phyloP scores from a whole-genome alignment of 2,113 vertebrate species.

The Tylochromis polylepis region DNA sequence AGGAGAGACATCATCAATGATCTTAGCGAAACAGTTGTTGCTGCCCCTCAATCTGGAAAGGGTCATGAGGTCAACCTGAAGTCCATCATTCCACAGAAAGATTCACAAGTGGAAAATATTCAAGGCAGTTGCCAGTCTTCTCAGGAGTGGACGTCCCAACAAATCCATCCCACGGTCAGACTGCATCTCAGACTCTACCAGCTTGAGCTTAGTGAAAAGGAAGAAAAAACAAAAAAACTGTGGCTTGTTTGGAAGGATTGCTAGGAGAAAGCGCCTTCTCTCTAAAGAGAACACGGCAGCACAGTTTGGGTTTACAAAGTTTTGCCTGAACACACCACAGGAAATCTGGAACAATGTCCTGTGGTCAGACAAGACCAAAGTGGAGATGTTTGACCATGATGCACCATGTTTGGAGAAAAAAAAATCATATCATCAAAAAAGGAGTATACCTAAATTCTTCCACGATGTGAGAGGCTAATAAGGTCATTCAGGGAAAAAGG shows the following conservation, averaged over 20 bases:
- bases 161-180: background rate
- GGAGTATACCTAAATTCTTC: background rate
- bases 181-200: background rate
- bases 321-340: background rate
- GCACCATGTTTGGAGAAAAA: rapidly evolving
- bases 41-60: background rate
- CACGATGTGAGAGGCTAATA: background rate
- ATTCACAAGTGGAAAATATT: background rate
- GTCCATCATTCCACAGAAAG: background rate
- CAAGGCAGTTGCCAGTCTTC: background rate
- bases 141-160: background rate
- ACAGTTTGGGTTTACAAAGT: background rate
- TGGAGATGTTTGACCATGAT: background rate
- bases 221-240: background rate
- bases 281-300: background rate
- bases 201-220: background rate
- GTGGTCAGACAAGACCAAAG: background rate
- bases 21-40: background rate
- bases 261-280: background rate
- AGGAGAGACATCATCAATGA: background rate
- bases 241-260: background rate
- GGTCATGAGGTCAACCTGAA: background rate
- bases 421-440: background rate
- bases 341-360: background rate
- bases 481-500: background rate